phyloP scores from a whole-genome alignment of 2,113 vertebrate genomes.

The Thomomys bottae region DNA sequence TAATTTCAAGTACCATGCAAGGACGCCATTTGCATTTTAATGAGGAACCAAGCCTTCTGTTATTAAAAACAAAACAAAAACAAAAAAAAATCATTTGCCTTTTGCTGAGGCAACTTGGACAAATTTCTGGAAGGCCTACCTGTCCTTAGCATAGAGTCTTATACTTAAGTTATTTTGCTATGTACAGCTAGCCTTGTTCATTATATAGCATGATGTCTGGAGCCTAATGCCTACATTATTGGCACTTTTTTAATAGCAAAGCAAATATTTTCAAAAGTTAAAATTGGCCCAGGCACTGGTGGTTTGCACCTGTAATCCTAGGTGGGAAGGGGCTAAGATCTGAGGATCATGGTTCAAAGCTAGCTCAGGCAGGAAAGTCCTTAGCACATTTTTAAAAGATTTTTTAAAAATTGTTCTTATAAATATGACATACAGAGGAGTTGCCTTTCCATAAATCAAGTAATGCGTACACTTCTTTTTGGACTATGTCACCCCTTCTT shows the following conservation, averaged over 20 bases:
- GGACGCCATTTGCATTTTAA: neutral
- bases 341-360: too few species aligned
- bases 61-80: too few species aligned
- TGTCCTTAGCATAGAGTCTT: neutral
- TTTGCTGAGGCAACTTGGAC: neutral
- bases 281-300: neutral
- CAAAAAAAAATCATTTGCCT: neutral
- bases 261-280: slow-evolving; percentile 32
- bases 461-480: too few species aligned
- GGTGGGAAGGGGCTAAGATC: too few species aligned
- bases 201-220: neutral
- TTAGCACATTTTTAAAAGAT: too few species aligned
- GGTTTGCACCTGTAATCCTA: too few species aligned
- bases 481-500: too few species aligned
- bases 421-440: too few species aligned
- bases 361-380: too few species aligned
- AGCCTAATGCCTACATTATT: neutral
- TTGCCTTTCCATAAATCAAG: too few species aligned
- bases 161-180: neutral
- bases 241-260: slow-evolving; percentile 21
- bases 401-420: too few species aligned
- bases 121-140: neutral
- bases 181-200: neutral
- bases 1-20: neutral
- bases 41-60: neutral